phyloP scores from a whole-genome alignment of 2,888 invertebrate species.

The Drosophila ustulata region DNA sequence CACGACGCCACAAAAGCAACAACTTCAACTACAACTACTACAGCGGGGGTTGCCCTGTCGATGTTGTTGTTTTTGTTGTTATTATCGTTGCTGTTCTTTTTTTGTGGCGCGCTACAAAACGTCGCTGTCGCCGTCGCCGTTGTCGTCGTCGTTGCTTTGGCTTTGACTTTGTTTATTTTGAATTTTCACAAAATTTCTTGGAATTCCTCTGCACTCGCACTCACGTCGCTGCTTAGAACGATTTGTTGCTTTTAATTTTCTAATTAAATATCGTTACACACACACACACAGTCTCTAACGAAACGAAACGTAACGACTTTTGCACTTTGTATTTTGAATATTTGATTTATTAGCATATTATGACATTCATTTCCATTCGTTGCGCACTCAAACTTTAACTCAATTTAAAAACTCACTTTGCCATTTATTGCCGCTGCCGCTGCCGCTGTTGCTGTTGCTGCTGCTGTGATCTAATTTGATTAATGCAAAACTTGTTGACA shows the following conservation, averaged over 20 bases:
- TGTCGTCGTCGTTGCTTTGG: constrained; percentile 33
- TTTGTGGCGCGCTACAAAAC: constrained; percentile 61
- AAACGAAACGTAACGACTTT: constrained; percentile 37
- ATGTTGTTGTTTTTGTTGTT: constrained; percentile 28
- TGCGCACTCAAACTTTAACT: constrained; percentile 44
- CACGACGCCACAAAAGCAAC: constrained; percentile 52
- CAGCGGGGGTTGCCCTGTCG: constrained; percentile 59
- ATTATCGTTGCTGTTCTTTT: constrained; percentile 40
- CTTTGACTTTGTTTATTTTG: constrained; percentile 68
- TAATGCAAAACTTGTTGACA: constrained; percentile 72
- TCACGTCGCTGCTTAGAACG: constrained; percentile 16
- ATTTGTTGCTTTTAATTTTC: constrained; percentile 40
- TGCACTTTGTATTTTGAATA: constrained; percentile 69
- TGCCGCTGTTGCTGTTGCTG: constrained; percentile 18
- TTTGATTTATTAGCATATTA: constrained; percentile 69
- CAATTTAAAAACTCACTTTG: constrained; percentile 53
- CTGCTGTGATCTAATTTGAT: constrained; percentile 72
- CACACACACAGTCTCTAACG: constrained; percentile 7
- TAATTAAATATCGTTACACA: constrained; percentile 41
- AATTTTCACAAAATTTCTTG: constrained; percentile 70
- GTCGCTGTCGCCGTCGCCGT: constrained; percentile 33
- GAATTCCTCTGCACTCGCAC: constrained; percentile 54
- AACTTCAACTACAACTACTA: constrained; percentile 41
- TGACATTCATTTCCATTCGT: constrained; percentile 53
- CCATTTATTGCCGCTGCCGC: constrained; percentile 42